phyloP scores from a whole-genome alignment of 2,888 invertebrate genomes.

The Tenthredo livida region DNA sequence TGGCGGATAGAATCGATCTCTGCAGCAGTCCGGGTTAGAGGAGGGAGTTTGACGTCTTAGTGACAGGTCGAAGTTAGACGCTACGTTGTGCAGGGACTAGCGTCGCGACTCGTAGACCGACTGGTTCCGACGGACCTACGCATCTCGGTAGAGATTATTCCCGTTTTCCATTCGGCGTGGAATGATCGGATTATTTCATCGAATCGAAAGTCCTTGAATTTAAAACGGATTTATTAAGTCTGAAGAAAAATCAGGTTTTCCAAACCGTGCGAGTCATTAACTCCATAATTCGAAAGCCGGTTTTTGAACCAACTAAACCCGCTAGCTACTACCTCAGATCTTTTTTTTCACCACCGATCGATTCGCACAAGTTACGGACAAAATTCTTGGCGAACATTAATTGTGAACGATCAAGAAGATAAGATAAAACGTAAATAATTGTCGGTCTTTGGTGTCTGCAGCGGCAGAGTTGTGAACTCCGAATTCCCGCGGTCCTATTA shows the following conservation, averaged over 20 bases:
- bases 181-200: background rate
- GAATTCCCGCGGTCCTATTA: background rate
- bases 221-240: background rate
- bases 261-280: background rate
- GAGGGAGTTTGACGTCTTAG: conserved; percentile 49
- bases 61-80: conserved; percentile 32
- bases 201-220: background rate
- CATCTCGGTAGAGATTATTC: background rate
- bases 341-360: background rate
- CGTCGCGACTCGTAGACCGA: conserved; percentile 20
- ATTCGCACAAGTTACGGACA: background rate
- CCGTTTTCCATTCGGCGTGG: background rate
- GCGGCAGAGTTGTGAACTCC: background rate
- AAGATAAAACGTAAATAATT: background rate
- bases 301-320: background rate
- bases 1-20: conserved; percentile 20
- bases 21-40: background rate
- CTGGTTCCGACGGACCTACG: conserved; percentile 44
- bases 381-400: background rate
- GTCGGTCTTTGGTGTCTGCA: background rate
- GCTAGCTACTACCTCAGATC: background rate
- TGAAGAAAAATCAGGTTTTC: background rate
- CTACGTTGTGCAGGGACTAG: conserved; percentile 38
- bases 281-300: conserved; percentile 18
- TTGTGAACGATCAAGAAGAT: background rate